Evolutionary conservation across 1,140 invertebrate genomes (phyloP), one percentile per base, ranked within the genome.

Genomic region (Drosophila sucinea): DNA sequence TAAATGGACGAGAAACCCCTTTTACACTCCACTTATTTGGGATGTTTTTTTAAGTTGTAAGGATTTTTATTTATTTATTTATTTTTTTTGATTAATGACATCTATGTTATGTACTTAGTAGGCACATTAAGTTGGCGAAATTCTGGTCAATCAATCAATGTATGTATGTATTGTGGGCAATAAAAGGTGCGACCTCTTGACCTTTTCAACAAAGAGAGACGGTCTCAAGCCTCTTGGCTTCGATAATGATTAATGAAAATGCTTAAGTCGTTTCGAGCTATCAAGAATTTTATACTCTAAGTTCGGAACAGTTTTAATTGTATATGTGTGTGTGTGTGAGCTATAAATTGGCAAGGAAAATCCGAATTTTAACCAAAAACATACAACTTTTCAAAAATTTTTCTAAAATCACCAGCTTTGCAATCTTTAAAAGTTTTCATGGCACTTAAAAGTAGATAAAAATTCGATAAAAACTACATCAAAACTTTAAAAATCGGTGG

Each of bases 121-220:
- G 76, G 65, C 68, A 65, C 79, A 81, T 77, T 81, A 81, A 51
- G 56, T 62, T 51, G 35, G 47, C 60, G 10, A 65, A 61, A 58
- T 79, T 65, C 65, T 51, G 51, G 56, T 79, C 76, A 79, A 79
- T 66, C 77, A 80, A 79, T 80, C 72, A 75, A 60, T 74, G 7
- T 27, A 2, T 27, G 23, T 51, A 25, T 47, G 1, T 3, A 7
- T 7, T 35, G 5, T 47, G 17, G 61, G n/a, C 40, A 23, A 23
- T 11, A 29, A 30, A 25, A 33, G 32, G 27, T 70, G 70, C 29
- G 73, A 77, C 73, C 73, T 76, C 73, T 77, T 77, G 73, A 77
- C 73, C 73, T 56, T 35, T 35, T 11, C 17, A 23, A 30, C 30
- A 30, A 4, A 30, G 30, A 30, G 30, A 47, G n/a, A 41, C 11